Evolutionary conservation across 2,113 vertebrate species (phyloP), one percentile per base, ranked within the genome.

Genomic region (Mirza zaza): DNA sequence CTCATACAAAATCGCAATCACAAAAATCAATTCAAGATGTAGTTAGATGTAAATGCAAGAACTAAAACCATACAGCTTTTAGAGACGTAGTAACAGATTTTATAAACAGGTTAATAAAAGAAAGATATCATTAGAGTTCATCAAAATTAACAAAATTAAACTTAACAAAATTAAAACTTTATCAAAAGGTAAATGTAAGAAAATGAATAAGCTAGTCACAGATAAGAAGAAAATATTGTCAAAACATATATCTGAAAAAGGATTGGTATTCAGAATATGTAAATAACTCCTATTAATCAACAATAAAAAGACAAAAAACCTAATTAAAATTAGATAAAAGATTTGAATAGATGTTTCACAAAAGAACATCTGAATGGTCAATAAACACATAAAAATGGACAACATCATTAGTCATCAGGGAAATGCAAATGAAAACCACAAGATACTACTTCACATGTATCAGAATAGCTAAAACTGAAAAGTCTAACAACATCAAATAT

Each of bases 271-370:
- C 59, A 71, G 81, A 20, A 68, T 63, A 39, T n/a, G 73, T 42
- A 81, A 96, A 95, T 77, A 75, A 83, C 13, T 50, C n/a, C 48
- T 87, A 61, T 70, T 80, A 70, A 45, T 91, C 59, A 73, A 86
- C 52, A 84, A 93, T 96, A 83, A 90, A 80, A 68, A 95, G 88
- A 95, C 87, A 97, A 81, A 86, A 23, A 83, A 90, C 34, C 86
- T 89, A 75, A 93, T 97, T 92, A 92, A 87, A 96, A 96, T 68
- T 77, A 55, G 70, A 94, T 59, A 95, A 92, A 95, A 76, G 15
- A 87, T 85, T 83, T 76, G 80, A 96, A 90, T 4, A 95, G 90
- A 81, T 5, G 61, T 32, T 71, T 80, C 39, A 87, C 70, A 61
- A 67, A 87, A 90, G 83, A 87, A 92, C 65, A 67, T 75, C 81